These are phyloP conservation scores for Paramuricea clavata DNA, from an alignment of 92 coral and sea anemone species.

Conservation along the genomic window DNA sequence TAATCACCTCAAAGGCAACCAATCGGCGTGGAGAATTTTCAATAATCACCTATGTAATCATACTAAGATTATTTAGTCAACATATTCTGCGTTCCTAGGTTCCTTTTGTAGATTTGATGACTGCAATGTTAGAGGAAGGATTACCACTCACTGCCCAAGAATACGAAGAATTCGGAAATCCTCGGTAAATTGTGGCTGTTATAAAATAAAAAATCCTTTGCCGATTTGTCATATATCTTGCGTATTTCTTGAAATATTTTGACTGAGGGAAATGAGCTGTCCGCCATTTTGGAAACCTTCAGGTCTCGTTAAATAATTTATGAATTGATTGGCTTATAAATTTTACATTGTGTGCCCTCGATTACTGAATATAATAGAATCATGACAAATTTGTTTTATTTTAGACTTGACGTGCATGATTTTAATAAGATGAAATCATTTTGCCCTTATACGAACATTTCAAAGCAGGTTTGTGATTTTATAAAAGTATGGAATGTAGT, in stretches of 20 bases:
- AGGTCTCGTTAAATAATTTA: not conserved
- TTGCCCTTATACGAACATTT: conserved; percentile 90
- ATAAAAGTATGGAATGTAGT: no score
- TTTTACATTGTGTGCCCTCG: not conserved
- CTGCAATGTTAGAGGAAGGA: conserved; percentile 91
- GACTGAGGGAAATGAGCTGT: no score
- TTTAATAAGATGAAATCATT: conserved; percentile 86
- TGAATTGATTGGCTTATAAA: not conserved
- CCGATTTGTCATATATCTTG: no score
- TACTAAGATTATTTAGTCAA: not conserved
- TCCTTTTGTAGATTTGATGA: conserved; percentile 88
- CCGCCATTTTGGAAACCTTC: not conserved
- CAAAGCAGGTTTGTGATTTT: conserved; percentile 50
- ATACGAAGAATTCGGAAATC: conserved; percentile 97
- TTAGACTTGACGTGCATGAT: conserved; percentile 73
- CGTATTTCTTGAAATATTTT: no score
- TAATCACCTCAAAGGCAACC: no score
- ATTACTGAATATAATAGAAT: not conserved
- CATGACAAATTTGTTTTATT: not conserved
- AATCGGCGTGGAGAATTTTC: no score
- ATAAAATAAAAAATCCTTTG: no score
- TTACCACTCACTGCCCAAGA: conserved; percentile 92
- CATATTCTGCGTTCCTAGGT: conserved; percentile 58
- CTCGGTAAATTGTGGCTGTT: no score
- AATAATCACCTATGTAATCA: no score